Percentiles rank a stretch among this genome's conserved stretches.
Evolutionary conservation across 2,888 invertebrate genomes (phyloP).

Genomic region (Trissolcus japonicus): DNA sequence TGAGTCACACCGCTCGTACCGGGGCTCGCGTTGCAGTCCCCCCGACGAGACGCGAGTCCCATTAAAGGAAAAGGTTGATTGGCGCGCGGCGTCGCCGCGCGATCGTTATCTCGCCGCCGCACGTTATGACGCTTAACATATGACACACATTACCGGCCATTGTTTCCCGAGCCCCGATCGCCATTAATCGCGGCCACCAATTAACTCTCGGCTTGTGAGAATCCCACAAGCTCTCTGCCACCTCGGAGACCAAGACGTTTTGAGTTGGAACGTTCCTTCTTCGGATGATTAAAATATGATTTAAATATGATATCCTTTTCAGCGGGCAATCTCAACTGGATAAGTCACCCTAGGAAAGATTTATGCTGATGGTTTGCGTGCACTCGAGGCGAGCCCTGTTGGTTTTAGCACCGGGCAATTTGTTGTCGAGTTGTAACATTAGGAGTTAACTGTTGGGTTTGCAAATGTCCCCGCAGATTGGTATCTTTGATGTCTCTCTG

Average conservation of each 20-base stretch:
- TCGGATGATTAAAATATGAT: no score
- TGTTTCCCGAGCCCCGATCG: constrained; percentile 6
- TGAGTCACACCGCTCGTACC: constrained; percentile 60
- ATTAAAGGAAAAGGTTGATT: constrained; percentile 57
- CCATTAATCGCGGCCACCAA: constrained; percentile 11
- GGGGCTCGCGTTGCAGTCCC: constrained; percentile 36
- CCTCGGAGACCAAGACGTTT: no score
- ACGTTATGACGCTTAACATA: constrained; percentile 28
- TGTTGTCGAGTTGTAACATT: no score
- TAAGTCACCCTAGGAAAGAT: no score
- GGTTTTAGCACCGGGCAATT: no score
- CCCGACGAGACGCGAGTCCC: constrained; percentile 53
- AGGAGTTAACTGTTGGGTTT: no score
- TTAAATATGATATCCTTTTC: no score
- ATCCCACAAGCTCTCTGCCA: not conserved
- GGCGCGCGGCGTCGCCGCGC: constrained; percentile 41
- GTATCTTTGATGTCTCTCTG: no score
- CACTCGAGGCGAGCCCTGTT: no score
- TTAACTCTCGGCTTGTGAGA: constrained; percentile 10
- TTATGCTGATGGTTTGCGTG: no score
- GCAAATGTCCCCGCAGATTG: no score
- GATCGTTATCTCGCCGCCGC: constrained; percentile 51
- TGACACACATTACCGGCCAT: constrained; percentile 33
- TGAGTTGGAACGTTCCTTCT: not conserved
- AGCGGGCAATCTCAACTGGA: no score